Conservation (phyloP, 2,113 vertebrate genomes). For the Callospermophilus lateralis region DNA sequence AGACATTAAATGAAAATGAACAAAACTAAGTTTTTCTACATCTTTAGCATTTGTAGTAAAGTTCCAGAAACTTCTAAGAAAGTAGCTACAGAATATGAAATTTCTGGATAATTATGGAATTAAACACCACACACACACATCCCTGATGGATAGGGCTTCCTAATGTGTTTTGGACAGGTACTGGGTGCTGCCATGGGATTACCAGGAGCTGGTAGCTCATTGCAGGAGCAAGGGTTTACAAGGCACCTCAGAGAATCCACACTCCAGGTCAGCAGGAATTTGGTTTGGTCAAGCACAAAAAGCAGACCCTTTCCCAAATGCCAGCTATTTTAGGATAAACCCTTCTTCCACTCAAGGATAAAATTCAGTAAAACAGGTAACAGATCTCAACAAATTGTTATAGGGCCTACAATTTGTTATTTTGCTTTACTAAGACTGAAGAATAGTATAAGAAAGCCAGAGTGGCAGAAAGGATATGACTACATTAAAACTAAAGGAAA, state of each 20-base stretch:
- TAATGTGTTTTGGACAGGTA: neutral
- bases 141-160: neutral
- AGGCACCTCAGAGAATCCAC: neutral
- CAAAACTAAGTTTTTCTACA: neutral
- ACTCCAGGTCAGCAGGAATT: neutral
- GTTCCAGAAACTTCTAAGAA: neutral
- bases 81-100: neutral
- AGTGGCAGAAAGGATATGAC: neutral
- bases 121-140: neutral
- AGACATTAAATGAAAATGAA: neutral
- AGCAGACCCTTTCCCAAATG: neutral
- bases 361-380: neutral
- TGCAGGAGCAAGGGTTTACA: neutral
- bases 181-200: neutral
- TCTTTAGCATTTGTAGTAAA: neutral
- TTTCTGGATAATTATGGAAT: neutral
- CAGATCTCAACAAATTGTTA: neutral
- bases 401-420: neutral
- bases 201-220: neutral
- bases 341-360: neutral
- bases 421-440: constrained; percentile 35
- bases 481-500: neutral
- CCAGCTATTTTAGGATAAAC: neutral
- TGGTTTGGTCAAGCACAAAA: neutral
- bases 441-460: neutral